These are phyloP conservation scores for Barbus barbus DNA, from an alignment of 2,113 vertebrate species.

Conservation along the genomic window DNA sequence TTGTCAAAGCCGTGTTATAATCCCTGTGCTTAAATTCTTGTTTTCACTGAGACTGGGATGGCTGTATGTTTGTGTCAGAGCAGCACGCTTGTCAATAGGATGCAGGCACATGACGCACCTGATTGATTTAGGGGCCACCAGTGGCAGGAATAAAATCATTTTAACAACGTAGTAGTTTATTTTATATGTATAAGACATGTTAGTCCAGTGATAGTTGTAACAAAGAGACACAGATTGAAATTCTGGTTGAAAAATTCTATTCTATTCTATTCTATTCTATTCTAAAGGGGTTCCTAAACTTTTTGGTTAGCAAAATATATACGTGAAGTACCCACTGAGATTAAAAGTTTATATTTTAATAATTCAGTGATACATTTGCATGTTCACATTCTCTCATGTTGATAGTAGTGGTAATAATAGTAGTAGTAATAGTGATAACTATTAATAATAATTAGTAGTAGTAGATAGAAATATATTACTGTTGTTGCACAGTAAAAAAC, in stretches of 20 bases:
- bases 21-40: slow-evolving; percentile 23
- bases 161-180: background rate
- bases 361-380: too few species aligned
- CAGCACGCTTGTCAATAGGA: background rate
- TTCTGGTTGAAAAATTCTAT: background rate
- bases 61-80: slow-evolving; percentile 1
- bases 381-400: too few species aligned
- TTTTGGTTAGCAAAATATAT: too few species aligned
- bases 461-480: too few species aligned
- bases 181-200: background rate
- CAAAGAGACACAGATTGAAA: background rate
- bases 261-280: too few species aligned
- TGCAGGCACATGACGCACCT: background rate
- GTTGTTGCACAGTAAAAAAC: too few species aligned
- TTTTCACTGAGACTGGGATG: background rate
- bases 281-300: too few species aligned
- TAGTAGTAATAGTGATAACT: too few species aligned
- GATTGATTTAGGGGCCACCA: background rate
- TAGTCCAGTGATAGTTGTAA: background rate
- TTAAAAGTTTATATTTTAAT: too few species aligned
- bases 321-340: too few species aligned
- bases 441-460: too few species aligned
- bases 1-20: slow-evolving; percentile 25
- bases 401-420: too few species aligned
- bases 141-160: background rate